phyloP scores from a whole-genome alignment of 2,888 invertebrate species.

The Therioaphis trifolii region DNA sequence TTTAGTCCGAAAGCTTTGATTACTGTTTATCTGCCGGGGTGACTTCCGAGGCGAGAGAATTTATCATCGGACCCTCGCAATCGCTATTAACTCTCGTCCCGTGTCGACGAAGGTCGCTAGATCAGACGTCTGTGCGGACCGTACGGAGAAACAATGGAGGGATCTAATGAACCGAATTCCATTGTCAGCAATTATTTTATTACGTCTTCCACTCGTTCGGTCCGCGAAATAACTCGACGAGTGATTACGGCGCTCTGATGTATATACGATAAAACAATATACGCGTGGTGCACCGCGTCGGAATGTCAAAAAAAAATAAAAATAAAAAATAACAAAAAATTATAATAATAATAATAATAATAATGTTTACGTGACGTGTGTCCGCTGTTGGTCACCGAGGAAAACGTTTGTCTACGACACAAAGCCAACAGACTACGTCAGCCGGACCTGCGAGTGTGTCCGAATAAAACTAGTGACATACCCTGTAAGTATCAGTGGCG shows the following conservation, averaged over 20 bases:
- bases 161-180: conserved; percentile 47
- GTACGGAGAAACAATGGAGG: background rate
- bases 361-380: too few species aligned
- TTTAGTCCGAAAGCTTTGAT: conserved; percentile 24
- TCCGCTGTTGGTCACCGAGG: too few species aligned
- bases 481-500: too few species aligned
- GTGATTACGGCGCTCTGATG: background rate
- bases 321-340: too few species aligned
- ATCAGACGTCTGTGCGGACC: background rate
- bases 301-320: too few species aligned
- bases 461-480: too few species aligned
- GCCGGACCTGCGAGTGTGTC: too few species aligned
- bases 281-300: too few species aligned
- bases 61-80: background rate
- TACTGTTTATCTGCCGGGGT: conserved; percentile 14
- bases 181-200: conserved; percentile 51
- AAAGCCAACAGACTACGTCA: too few species aligned
- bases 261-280: too few species aligned
- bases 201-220: conserved; percentile 27
- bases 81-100: background rate
- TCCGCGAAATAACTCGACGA: background rate
- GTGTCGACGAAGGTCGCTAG: background rate
- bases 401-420: too few species aligned
- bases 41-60: conserved; percentile 21
- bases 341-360: too few species aligned